A percentile compares a stretch with the other conserved stretches of the same genome.
phyloP scores from a whole-genome alignment of 2,797 vertebrate species.

The Alca torda region DNA sequence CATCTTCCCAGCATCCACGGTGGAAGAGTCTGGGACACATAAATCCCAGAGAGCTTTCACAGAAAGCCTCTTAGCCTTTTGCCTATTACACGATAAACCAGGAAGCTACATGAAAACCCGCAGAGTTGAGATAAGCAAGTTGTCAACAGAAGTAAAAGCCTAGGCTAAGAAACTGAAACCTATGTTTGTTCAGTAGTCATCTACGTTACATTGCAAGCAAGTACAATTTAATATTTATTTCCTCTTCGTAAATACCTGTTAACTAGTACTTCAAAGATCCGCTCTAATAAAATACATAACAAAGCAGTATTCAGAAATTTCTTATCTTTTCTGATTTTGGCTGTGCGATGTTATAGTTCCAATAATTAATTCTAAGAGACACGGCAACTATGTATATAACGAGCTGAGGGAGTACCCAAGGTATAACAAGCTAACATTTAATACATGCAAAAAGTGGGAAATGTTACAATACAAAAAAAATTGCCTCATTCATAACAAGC shows the following conservation, averaged over 20 bases:
- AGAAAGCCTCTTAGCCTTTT: background rate
- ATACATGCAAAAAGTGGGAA: background rate
- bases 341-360: background rate
- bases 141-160: background rate
- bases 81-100: background rate
- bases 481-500: background rate
- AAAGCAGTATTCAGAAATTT: background rate
- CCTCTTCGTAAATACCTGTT: background rate
- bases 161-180: background rate
- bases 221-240: background rate
- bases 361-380: background rate
- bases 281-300: background rate
- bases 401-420: background rate
- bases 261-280: background rate
- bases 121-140: background rate
- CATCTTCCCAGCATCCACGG: background rate
- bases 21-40: background rate
- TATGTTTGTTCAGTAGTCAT: accelerated
- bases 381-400: accelerated
- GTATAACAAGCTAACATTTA: background rate
- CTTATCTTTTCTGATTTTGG: background rate
- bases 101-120: background rate
- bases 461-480: accelerated
- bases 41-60: background rate
- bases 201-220: background rate